Base-by-base conservation (phyloP, 64 coral and sea anemone genomes). In the Acropora tenuis region DNA sequence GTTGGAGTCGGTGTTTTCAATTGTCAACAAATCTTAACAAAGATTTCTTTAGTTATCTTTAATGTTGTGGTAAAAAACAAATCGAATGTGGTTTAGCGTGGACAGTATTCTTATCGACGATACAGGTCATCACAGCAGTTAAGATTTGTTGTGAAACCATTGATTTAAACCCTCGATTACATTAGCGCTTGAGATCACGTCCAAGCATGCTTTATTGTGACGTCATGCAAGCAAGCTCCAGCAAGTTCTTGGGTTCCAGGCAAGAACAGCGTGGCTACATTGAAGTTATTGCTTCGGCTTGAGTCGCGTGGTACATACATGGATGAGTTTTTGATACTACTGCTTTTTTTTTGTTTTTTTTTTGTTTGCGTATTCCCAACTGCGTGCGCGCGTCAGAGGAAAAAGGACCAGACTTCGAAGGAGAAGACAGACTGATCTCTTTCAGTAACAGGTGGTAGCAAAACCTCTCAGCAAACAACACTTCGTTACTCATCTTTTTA, bases 141-240 rank as follows among this genome's bases (percentile, higher is more conserved):
- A n/a, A n/a, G n/a, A n/a, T n/a, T n/a, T n/a, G n/a, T n/a, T n/a
- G n/a, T n/a, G n/a, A n/a, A n/a, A n/a, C n/a, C n/a, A n/a, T n/a
- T n/a, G n/a, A n/a, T n/a, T n/a, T n/a, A n/a, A n/a, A n/a, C 40
- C n/a, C n/a, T 19, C 71, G 71, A 3, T 74, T 3, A 74, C 71
- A 74, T 74, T 74, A 19, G 71, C 18, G 71, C 71, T 74, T 30
- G 71, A 74, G 47, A 78, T 78, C 47, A 50, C 44, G 0, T 1
- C 5, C 4, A 49, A 78, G 47, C 47, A 48, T 49, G 76, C 76
- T 78, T 78, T 45, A 47, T 78, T 78, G 17, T 78, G 76, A 78
- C 76, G 76, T 78, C 76, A 48, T 11, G 3, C 3, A 74, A 74
- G 18, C 71, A 74, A 42, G 18, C 76, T 18, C 1, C 5, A 78